Evolutionary conservation across 2,888 invertebrate species (phyloP).

Genomic region (Gibbula magus): DNA sequence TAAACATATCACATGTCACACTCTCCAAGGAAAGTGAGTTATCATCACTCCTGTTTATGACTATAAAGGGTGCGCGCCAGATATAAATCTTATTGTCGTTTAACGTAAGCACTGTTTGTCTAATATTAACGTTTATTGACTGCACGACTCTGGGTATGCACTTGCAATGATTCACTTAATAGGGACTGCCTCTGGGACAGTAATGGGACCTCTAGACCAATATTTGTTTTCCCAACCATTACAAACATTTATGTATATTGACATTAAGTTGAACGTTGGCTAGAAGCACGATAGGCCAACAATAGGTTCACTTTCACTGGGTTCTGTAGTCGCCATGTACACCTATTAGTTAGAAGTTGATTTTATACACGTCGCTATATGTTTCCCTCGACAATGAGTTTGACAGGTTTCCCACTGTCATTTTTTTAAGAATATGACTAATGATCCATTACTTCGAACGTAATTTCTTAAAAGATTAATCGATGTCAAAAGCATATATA

Average conservation of each 20-base stretch:
- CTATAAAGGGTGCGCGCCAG: neutral
- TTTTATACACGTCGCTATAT: neutral
- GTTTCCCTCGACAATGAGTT: too few relatives aligned
- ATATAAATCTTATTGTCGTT: neutral
- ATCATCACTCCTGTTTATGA: neutral
- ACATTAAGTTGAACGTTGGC: neutral
- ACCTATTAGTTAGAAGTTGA: neutral
- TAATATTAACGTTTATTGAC: neutral
- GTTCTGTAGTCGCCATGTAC: neutral
- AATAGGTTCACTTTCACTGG: neutral
- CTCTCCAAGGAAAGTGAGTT: too few relatives aligned
- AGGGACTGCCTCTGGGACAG: neutral
- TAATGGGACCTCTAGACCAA: neutral
- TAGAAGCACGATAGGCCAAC: neutral
- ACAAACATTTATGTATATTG: neutral
- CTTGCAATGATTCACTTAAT: neutral
- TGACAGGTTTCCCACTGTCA: too few relatives aligned
- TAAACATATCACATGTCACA: too few relatives aligned
- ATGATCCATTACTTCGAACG: too few relatives aligned
- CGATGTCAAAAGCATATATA: too few relatives aligned
- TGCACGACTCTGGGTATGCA: neutral
- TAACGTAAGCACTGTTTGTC: neutral
- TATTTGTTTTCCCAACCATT: neutral
- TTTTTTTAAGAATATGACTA: too few relatives aligned
- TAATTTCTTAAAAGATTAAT: too few relatives aligned